These are phyloP conservation scores for Rhinolophus ferrumequinum DNA, from an alignment of 2,113 vertebrate species.

Conservation along the genomic window DNA sequence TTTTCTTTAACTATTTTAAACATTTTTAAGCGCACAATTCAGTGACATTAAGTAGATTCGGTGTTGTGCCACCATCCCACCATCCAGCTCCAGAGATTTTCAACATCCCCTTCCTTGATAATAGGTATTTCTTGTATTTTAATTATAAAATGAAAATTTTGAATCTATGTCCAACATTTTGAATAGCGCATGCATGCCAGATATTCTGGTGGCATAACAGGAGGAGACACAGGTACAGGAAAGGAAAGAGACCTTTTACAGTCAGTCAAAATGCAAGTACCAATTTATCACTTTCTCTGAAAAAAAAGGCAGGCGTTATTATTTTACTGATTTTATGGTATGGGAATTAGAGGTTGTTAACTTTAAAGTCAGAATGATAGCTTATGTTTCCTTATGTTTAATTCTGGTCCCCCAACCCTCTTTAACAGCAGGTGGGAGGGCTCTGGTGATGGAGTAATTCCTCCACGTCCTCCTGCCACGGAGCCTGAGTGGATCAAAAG, in stretches of 20 bases:
- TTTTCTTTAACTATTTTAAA: not conserved
- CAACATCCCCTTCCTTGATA: not conserved
- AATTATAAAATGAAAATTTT: not conserved
- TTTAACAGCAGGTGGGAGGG: not conserved
- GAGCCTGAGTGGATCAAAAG: conserved; percentile 56
- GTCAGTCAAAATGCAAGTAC: not conserved
- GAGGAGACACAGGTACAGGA: too few relatives aligned
- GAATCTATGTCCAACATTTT: not conserved
- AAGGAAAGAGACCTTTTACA: not conserved
- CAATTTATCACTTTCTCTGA: not conserved
- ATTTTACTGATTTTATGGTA: not conserved
- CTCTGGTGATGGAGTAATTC: not conserved
- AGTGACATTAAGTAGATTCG: not conserved
- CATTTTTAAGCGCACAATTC: not conserved
- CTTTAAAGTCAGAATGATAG: not conserved
- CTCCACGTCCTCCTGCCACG: not conserved
- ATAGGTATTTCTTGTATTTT: not conserved
- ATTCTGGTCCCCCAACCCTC: not conserved
- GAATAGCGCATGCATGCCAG: not conserved
- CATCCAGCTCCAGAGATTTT: not conserved
- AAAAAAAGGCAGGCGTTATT: not conserved
- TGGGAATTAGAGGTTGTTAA: not conserved
- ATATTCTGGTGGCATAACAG: not conserved
- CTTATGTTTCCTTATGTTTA: not conserved
- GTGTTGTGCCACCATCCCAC: not conserved